Evolutionary conservation across 2,797 vertebrate species (phyloP), one percentile per base, ranked within the genome.

Genomic region (Gorsachius magnificus): DNA sequence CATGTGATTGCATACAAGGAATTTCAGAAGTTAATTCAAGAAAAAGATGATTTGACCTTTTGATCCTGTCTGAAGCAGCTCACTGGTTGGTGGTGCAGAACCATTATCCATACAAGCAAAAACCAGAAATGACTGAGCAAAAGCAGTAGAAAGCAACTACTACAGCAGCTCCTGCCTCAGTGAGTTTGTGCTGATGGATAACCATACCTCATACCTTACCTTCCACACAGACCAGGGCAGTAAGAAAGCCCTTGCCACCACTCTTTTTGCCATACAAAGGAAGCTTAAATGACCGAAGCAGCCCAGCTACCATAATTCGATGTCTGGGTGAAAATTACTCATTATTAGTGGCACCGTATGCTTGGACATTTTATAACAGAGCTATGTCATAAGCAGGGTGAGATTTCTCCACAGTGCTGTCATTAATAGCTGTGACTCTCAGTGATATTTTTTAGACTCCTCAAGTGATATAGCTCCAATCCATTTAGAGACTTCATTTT

Each of bases 401-500:
- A 60, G 25, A 91, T 77, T 81, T 92, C 80, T 82, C 20, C 33
- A 36, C 36, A 60, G 31, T 50, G 11, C 53, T 95, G 68, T 85
- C 93, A 83, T 50, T 90, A 95, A 93, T 68, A 93, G 76, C 76
- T 86, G 53, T 68, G 76, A 89, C 51, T 91, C 36, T 48, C 57
- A 51, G 50, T 33, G 53, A 70, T 86, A 83, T 65, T 92, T 91
- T 94, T 89, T 66, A 77, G 83, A 74, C 33, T 93, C 6, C 38
- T 82, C 77, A 58, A 93, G 87, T 90, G 72, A 93, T 83, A 82
- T 24, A 96, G 86, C 57, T 95, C 78, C 5, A 50, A 51, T 83
- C 65, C 54, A 94, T 93, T 96, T 92, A 84, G 68, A 85, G 90
- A 84, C 86, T 96, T 93, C 88, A 94, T 95, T 96, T 96, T 95